Evolutionary conservation across 2,113 vertebrate species (phyloP).

Genomic region (Takifugu bimaculatus): DNA sequence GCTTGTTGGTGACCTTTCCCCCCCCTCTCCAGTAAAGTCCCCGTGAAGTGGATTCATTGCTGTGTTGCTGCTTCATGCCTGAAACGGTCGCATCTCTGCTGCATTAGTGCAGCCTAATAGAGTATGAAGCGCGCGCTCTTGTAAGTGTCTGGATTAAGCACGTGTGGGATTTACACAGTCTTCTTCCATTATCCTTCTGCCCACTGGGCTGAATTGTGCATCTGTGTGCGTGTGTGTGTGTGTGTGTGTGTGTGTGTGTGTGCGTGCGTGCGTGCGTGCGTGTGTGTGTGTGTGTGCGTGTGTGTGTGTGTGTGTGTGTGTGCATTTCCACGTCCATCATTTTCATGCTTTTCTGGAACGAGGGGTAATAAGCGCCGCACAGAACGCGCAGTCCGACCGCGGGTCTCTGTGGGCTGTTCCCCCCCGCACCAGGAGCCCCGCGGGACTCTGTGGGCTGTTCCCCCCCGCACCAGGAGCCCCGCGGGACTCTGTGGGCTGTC

Average conservation of each 20-base stretch:
- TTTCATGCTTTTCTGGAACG: slow-evolving; percentile 33
- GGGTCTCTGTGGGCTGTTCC: slow-evolving; percentile 43
- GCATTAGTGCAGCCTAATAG: slow-evolving; percentile 68
- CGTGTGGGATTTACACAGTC: slow-evolving; percentile 68
- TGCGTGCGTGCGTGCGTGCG: not conserved
- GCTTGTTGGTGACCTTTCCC: slow-evolving; percentile 55
- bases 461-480: too few relatives aligned
- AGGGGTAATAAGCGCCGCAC: slow-evolving; percentile 26
- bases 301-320: not conserved
- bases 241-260: not conserved
- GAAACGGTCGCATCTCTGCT: slow-evolving; percentile 55
- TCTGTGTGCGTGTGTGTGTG: slow-evolving; percentile 14
- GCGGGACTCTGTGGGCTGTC: too few relatives aligned
- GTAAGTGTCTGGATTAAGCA: slow-evolving; percentile 72
- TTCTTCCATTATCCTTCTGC: slow-evolving; percentile 54
- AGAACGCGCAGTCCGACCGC: slow-evolving; percentile 41
- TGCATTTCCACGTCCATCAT: slow-evolving; percentile 19
- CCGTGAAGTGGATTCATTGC: slow-evolving; percentile 63
- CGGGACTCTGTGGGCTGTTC: too few relatives aligned
- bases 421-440: too few relatives aligned
- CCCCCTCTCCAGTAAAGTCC: slow-evolving; percentile 39
- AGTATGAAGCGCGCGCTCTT: slow-evolving; percentile 72
- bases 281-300: slow-evolving; percentile 2
- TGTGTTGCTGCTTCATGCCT: slow-evolving; percentile 49
- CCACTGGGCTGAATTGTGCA: slow-evolving; percentile 25